A percentile compares a stretch with the other conserved stretches of the same genome.
These are phyloP conservation scores for Leistus spinibarbis DNA, from an alignment of 2,888 invertebrate species.

Conservation along the genomic window DNA sequence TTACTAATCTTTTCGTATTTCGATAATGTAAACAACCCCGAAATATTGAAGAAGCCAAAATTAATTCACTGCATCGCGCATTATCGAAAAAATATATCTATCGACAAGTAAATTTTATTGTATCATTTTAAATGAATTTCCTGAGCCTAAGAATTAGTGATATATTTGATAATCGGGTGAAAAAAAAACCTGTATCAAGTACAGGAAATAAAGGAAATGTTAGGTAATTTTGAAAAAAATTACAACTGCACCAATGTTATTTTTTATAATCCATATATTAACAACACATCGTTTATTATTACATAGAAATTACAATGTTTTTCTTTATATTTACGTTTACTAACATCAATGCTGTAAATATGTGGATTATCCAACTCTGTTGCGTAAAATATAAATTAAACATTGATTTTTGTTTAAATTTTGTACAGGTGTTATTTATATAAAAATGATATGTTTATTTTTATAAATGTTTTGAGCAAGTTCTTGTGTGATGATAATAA, in stretches of 20 bases:
- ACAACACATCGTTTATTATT: constrained; percentile 48
- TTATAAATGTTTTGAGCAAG: constrained; percentile 32
- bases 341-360: constrained; percentile 53
- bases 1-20: no score
- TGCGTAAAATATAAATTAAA: constrained; percentile 35
- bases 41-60: no score
- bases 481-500: constrained; percentile 29
- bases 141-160: background rate
- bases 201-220: background rate
- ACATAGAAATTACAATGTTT: constrained; percentile 46
- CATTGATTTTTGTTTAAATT: constrained; percentile 14
- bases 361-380: constrained; percentile 52
- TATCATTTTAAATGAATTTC: no score
- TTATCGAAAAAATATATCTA: no score
- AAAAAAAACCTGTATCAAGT: background rate
- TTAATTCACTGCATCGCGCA: no score
- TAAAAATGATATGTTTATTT: constrained; percentile 29
- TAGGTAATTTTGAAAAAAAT: background rate
- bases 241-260: constrained; percentile 24
- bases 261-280: constrained; percentile 56
- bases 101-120: no score
- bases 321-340: constrained; percentile 39
- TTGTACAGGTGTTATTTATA: constrained; percentile 29
- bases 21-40: no score
- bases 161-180: no score